Evolutionary conservation across 1,140 invertebrate species (phyloP).

Genomic region (Brachionus rotundiformis): DNA sequence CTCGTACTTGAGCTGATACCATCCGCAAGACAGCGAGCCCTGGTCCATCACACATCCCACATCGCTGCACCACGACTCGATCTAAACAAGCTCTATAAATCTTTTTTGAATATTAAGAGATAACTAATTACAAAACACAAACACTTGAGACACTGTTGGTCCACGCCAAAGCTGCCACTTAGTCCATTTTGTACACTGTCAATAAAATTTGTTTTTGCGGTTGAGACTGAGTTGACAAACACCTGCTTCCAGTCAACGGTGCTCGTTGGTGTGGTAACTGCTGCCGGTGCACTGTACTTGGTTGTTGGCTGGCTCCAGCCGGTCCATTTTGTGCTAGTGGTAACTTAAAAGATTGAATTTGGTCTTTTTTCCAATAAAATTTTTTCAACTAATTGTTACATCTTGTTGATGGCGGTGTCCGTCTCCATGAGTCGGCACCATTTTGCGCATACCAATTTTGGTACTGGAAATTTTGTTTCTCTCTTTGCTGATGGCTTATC

Average conservation of each 20-base stretch:
- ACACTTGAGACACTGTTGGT: slow-evolving; percentile 47
- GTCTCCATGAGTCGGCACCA: not conserved
- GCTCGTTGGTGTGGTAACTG: not conserved
- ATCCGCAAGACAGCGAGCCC: slow-evolving; percentile 48
- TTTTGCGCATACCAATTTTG: slow-evolving; percentile 13
- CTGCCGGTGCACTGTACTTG: not conserved
- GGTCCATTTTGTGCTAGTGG: not conserved
- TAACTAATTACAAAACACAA: slow-evolving; percentile 40
- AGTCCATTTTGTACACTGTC: not conserved
- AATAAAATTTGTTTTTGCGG: not conserved
- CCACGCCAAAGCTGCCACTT: not conserved
- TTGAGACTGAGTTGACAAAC: not conserved
- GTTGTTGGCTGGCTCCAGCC: not conserved
- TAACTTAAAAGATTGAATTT: not conserved
- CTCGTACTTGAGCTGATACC: slow-evolving; percentile 49
- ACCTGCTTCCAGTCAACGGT: slow-evolving; percentile 39
- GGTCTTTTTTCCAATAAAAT: not conserved
- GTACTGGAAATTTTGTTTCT: not conserved
- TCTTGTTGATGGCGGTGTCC: not conserved
- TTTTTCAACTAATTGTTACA: not conserved
- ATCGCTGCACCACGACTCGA: slow-evolving; percentile 56
- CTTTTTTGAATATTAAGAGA: not conserved
- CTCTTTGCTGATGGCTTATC: not conserved
- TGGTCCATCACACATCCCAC: slow-evolving; percentile 58
- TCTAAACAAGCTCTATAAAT: too few relatives aligned